phyloP scores from a whole-genome alignment of 1,140 invertebrate genomes.

The Samia ricini region DNA sequence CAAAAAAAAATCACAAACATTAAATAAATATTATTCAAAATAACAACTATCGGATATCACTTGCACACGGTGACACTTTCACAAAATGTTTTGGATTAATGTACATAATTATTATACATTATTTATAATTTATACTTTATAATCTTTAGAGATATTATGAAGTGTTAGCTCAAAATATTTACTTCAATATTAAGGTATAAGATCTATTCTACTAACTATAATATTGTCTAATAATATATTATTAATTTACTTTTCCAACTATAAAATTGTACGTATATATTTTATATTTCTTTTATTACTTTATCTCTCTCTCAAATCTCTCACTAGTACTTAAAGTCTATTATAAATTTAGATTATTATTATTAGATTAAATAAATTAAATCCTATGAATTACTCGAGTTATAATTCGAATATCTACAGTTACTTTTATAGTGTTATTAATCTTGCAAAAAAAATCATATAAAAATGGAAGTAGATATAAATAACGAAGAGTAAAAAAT shows the following conservation, averaged over 20 bases:
- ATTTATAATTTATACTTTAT: constrained; percentile 41
- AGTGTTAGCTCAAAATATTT: constrained; percentile 65
- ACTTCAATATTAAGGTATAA: constrained; percentile 62
- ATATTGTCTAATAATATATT: constrained; percentile 26
- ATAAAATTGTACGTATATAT: constrained; percentile 13
- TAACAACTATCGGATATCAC: constrained; percentile 9
- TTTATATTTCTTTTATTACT: background rate
- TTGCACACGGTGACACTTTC: constrained; percentile 24
- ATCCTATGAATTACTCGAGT: too few relatives aligned
- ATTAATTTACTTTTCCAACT: constrained; percentile 44
- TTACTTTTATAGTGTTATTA: too few relatives aligned
- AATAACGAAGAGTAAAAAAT: too few relatives aligned
- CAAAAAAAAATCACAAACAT: constrained; percentile 29
- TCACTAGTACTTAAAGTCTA: constrained; percentile 2
- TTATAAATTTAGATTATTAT: too few relatives aligned
- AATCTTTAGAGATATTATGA: constrained; percentile 48
- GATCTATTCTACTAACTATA: constrained; percentile 59
- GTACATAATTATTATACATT: constrained; percentile 72
- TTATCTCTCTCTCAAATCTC: background rate
- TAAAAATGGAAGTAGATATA: too few relatives aligned
- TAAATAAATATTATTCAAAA: constrained; percentile 15
- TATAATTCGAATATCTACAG: too few relatives aligned
- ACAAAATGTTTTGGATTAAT: constrained; percentile 60
- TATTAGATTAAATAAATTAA: too few relatives aligned
- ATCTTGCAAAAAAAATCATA: too few relatives aligned